Conservation (phyloP, 1,140 invertebrate genomes). For the Sitodiplosis mosellana region DNA sequence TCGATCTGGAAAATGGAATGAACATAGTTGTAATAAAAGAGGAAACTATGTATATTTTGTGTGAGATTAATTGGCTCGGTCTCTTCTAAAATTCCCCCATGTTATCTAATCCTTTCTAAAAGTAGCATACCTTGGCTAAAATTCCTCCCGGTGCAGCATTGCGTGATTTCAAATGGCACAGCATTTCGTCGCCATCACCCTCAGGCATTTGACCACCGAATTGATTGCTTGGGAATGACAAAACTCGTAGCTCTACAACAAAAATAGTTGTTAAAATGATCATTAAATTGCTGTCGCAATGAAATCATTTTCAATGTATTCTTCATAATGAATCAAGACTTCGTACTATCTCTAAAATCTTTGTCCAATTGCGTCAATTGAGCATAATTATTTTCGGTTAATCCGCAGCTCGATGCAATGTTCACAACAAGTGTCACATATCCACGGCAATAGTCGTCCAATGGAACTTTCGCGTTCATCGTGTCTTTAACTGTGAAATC, state of each 20-base stretch:
- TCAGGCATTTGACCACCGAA: slow-evolving; percentile 64
- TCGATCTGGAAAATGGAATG: slow-evolving; percentile 21
- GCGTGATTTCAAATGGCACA: slow-evolving; percentile 46
- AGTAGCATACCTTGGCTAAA: slow-evolving; percentile 23
- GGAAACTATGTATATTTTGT: too few relatives aligned
- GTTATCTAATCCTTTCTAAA: too few relatives aligned
- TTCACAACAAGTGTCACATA: slow-evolving; percentile 55
- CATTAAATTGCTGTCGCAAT: background rate
- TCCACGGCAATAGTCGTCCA: slow-evolving; percentile 42
- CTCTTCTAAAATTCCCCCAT: too few relatives aligned
- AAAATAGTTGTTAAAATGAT: background rate
- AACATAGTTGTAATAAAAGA: too few relatives aligned
- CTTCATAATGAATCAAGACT: too few relatives aligned
- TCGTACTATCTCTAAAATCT: too few relatives aligned
- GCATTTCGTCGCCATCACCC: slow-evolving; percentile 48
- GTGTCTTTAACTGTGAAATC: slow-evolving; percentile 46
- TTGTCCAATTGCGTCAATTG: too few relatives aligned
- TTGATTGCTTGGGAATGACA: slow-evolving; percentile 88
- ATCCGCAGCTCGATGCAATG: slow-evolving; percentile 65
- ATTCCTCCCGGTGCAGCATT: slow-evolving; percentile 67
- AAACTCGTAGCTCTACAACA: slow-evolving; percentile 39
- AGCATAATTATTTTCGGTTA: slow-evolving; percentile 39
- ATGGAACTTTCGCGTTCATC: slow-evolving; percentile 40
- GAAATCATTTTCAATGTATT: too few relatives aligned
- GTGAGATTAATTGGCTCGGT: too few relatives aligned